Evolutionary conservation across 92 coral and sea anemone genomes (phyloP).

Genomic region (Muricea muricata): DNA sequence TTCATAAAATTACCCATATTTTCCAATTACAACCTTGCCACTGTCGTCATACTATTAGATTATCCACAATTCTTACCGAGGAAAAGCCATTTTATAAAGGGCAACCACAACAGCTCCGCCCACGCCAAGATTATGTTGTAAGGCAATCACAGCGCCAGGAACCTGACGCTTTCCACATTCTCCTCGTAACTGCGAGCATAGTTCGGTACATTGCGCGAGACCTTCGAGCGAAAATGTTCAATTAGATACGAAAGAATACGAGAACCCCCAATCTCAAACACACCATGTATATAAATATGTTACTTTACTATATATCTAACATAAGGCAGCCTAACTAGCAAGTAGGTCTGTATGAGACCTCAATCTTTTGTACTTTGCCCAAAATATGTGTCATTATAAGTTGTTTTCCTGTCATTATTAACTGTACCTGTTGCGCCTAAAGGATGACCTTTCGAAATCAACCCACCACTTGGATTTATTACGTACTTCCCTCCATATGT

Average conservation of each 20-base stretch:
- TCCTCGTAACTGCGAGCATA: conserved; percentile 92
- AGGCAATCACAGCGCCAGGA: conserved; percentile 84
- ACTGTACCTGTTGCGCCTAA: conserved; percentile 95
- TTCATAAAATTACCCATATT: no score
- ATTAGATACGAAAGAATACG: not conserved
- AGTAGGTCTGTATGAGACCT: no score
- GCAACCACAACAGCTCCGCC: conserved; percentile 99
- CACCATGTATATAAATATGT: no score
- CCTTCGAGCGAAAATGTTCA: conserved; percentile 54
- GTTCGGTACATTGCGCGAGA: conserved; percentile 95
- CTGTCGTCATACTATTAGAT: no score
- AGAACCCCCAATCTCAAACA: no score
- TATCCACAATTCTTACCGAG: conserved; percentile 46
- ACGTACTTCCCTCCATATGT: conserved; percentile 95
- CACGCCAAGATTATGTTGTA: conserved; percentile 94
- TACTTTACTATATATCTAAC: no score
- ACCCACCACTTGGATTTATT: conserved; percentile 94
- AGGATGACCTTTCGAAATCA: conserved; percentile 96
- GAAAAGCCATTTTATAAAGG: conserved; percentile 85
- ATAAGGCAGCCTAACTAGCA: no score
- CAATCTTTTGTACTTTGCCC: no score
- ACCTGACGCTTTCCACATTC: conserved; percentile 98
- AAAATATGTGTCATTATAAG: no score
- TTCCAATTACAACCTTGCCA: no score
- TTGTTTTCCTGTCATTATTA: no score